phyloP scores from a whole-genome alignment of 92 coral and sea anemone species.

The Porites rus region DNA sequence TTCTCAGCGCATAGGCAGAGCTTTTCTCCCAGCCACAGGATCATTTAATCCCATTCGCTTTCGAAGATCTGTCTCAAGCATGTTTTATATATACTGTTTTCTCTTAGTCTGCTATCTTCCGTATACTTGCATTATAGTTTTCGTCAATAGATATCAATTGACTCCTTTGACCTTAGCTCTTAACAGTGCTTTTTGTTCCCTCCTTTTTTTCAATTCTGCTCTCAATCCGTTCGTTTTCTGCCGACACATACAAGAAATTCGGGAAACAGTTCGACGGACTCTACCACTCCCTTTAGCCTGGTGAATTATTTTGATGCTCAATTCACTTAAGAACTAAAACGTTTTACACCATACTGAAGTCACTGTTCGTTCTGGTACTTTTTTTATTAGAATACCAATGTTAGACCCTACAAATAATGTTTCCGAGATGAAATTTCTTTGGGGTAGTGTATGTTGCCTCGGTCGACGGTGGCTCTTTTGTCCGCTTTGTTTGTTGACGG shows the following conservation, averaged over 20 bases:
- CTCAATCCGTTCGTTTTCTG: conserved; percentile 17
- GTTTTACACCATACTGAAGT: no score
- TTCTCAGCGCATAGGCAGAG: background rate
- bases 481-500: no score
- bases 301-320: background rate
- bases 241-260: conserved; percentile 12
- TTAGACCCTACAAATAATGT: no score
- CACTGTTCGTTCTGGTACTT: no score
- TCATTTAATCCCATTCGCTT: conserved; percentile 2
- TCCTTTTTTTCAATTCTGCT: conserved; percentile 11
- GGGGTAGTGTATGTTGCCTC: no score
- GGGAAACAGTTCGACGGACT: conserved; percentile 3
- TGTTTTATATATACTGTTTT: conserved; percentile 14
- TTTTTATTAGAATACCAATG: no score
- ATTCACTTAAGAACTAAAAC: no score
- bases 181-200: conserved; percentile 4
- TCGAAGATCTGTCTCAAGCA: conserved; percentile 20
- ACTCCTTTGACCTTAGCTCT: conserved; percentile 14
- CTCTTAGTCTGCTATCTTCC: conserved; percentile 24
- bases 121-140: conserved; percentile 3
- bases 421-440: no score
- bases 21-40: background rate
- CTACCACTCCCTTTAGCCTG: background rate
- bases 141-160: conserved; percentile 1
- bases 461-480: no score